Conservation (phyloP, 2,113 vertebrate genomes). For the Ophthalmolycus amberensis region DNA sequence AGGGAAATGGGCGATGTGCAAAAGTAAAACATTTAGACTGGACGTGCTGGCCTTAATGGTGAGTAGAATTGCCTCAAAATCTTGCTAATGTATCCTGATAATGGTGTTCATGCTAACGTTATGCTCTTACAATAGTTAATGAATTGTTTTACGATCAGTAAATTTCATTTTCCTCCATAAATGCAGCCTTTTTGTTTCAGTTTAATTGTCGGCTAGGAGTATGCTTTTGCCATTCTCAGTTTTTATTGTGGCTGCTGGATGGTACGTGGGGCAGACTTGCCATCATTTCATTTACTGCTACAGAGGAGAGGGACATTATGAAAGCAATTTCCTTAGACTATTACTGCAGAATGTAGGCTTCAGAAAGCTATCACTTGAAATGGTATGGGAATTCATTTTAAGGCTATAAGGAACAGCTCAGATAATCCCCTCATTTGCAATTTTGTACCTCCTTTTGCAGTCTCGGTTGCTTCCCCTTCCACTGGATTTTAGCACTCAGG, state of each 20-base stretch:
- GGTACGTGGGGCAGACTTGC: neutral
- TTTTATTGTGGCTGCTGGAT: slow-evolving; percentile 12
- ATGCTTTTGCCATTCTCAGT: neutral
- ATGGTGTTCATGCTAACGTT: neutral
- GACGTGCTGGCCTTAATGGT: neutral
- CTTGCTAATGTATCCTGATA: neutral
- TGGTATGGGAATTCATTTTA: slow-evolving; percentile 30
- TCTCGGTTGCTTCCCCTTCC: neutral
- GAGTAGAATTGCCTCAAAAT: neutral
- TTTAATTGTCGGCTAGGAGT: neutral
- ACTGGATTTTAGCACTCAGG: neutral
- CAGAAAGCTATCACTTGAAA: slow-evolving; percentile 38
- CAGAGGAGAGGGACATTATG: slow-evolving; percentile 10
- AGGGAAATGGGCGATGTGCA: neutral
- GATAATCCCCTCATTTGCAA: slow-evolving; percentile 31
- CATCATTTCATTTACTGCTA: slow-evolving; percentile 17
- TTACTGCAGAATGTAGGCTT: slow-evolving; percentile 21
- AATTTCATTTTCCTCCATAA: neutral
- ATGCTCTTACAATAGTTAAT: neutral
- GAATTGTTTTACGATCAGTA: neutral
- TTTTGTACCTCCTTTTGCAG: neutral
- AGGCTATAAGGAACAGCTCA: slow-evolving; percentile 16
- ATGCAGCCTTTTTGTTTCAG: neutral
- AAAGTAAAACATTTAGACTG: slow-evolving; percentile 9
- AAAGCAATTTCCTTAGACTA: slow-evolving; percentile 28